phyloP scores from a whole-genome alignment of 2,797 vertebrate genomes.

The Sciaenops ocellatus region DNA sequence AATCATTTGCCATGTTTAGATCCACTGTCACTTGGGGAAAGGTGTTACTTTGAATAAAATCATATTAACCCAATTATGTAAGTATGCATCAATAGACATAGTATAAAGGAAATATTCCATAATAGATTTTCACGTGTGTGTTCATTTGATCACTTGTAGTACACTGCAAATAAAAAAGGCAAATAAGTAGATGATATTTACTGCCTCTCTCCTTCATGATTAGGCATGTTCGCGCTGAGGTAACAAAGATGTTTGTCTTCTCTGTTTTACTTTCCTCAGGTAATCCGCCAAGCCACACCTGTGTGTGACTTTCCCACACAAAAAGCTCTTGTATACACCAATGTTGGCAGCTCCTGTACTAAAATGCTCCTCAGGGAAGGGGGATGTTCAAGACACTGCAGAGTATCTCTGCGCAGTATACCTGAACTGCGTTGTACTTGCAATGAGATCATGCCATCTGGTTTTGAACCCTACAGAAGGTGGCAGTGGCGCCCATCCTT shows the following conservation, averaged over 20 bases:
- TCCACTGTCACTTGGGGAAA: background rate
- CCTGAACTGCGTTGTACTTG: background rate
- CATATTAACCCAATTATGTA: background rate
- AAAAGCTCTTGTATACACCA: slow-evolving; percentile 13
- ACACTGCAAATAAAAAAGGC: background rate
- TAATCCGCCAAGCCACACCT: slow-evolving; percentile 30
- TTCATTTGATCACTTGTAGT: background rate
- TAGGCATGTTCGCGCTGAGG: background rate
- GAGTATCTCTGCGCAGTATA: background rate
- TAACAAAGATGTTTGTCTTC: slow-evolving; percentile 21
- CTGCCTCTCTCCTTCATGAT: background rate
- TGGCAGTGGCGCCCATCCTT: background rate
- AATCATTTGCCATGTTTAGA: slow-evolving; percentile 24
- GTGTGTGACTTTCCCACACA: slow-evolving; percentile 49
- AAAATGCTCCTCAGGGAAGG: slow-evolving; percentile 12
- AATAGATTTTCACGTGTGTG: background rate
- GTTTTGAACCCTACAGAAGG: background rate
- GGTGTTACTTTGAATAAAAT: background rate
- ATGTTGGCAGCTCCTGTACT: slow-evolving; percentile 9
- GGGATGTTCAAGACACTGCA: background rate
- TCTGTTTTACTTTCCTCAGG: slow-evolving; percentile 44
- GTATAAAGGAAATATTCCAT: background rate
- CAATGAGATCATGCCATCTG: slow-evolving; percentile 6
- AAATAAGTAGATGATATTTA: background rate
- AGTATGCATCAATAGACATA: background rate